These are phyloP conservation scores for Pseudotriccus pelzelni DNA, from an alignment of 2,797 vertebrate genomes.

Conservation along the genomic window DNA sequence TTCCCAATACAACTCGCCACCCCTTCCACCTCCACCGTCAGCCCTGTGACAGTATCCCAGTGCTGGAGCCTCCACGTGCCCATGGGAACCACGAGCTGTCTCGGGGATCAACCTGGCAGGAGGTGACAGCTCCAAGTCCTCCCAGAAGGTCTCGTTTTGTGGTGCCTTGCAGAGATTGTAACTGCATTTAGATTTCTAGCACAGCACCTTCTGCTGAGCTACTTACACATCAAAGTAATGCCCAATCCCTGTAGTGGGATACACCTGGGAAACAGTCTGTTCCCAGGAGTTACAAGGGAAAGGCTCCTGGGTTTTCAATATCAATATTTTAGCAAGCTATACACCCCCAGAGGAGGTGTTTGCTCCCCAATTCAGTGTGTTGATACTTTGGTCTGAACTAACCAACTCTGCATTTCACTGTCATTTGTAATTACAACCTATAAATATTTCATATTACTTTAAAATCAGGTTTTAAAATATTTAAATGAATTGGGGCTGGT, in stretches of 20 bases:
- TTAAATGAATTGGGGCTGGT: conserved; percentile 30
- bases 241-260: not conserved
- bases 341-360: conserved; percentile 11
- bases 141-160: not conserved
- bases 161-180: not conserved
- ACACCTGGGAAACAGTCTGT: conserved; percentile 25
- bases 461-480: conserved; percentile 51
- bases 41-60: not conserved
- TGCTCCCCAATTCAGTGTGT: not conserved
- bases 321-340: conserved; percentile 9
- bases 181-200: not conserved
- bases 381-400: conserved; percentile 47
- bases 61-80: not conserved
- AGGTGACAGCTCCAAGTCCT: not conserved
- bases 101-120: not conserved
- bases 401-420: conserved; percentile 26
- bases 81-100: not conserved
- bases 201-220: conserved; percentile 23
- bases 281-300: conserved; percentile 8
- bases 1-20: not conserved
- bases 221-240: not conserved
- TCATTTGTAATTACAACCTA: conserved; percentile 17
- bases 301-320: conserved; percentile 14
- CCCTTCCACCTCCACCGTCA: not conserved
- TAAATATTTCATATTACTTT: conserved; percentile 60